Conservation (phyloP, 2,113 vertebrate genomes). For the Eulemur macaco region DNA sequence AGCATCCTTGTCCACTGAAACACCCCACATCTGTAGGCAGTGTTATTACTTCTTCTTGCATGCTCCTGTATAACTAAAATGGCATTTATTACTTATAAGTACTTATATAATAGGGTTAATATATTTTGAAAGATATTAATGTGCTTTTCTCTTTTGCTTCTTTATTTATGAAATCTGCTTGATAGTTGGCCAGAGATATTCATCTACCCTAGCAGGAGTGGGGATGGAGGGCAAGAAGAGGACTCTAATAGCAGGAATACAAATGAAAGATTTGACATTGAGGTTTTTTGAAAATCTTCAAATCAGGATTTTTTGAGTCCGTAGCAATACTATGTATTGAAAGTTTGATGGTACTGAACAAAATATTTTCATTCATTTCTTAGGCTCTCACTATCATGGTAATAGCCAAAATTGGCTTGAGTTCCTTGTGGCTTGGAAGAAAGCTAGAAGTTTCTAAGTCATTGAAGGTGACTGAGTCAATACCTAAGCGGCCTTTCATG, state of each 20-base stretch:
- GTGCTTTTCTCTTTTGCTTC: neutral
- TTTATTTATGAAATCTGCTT: neutral
- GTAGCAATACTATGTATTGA: neutral
- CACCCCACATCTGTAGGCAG: neutral
- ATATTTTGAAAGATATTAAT: neutral
- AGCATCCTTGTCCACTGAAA: neutral
- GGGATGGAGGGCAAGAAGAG: neutral
- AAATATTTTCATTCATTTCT: neutral
- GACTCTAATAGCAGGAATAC: neutral
- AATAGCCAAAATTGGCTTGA: neutral
- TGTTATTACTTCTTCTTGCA: neutral
- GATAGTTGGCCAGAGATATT: neutral
- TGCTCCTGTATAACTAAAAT: neutral
- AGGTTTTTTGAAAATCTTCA: neutral
- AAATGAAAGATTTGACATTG: constrained; percentile 8
- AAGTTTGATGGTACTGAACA: neutral
- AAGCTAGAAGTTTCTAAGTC: neutral
- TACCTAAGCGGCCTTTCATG: neutral
- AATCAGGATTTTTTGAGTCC: neutral
- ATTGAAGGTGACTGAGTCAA: neutral
- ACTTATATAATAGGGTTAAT: neutral
- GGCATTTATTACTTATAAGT: neutral
- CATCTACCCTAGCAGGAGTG: neutral
- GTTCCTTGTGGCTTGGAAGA: neutral
- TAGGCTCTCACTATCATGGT: neutral